Evolutionary conservation across 2,797 vertebrate species (phyloP).

Genomic region (Parauchenoglanis punctatus): DNA sequence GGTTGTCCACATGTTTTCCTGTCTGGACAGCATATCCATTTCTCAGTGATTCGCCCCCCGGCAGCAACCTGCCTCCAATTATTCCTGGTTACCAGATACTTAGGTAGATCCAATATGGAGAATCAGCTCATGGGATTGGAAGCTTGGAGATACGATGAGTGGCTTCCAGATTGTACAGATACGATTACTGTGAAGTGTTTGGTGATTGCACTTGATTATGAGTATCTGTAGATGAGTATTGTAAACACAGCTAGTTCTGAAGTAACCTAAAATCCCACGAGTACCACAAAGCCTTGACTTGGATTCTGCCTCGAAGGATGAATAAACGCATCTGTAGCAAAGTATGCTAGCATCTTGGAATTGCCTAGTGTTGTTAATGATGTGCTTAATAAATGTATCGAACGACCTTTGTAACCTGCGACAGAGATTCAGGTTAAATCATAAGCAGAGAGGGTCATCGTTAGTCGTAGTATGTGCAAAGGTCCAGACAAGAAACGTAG

Average conservation of each 20-base stretch:
- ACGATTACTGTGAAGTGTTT: constrained; percentile 1
- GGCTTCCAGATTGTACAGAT: not conserved
- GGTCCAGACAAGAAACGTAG: not conserved
- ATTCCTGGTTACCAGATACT: constrained; percentile 18
- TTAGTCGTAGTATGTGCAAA: not conserved
- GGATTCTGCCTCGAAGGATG: not conserved
- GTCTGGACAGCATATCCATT: constrained; percentile 20
- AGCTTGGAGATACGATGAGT: not conserved
- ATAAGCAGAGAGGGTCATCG: not conserved
- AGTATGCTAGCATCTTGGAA: not conserved
- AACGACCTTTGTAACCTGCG: not conserved
- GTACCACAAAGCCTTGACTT: not conserved
- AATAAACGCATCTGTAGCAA: not conserved
- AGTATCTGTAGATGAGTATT: not conserved
- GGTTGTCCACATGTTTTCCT: constrained; percentile 40
- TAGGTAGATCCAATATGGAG: constrained; percentile 16
- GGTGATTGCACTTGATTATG: not conserved
- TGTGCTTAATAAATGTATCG: not conserved
- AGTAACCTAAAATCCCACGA: not conserved
- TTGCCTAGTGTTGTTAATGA: not conserved
- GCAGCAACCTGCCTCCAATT: constrained; percentile 38
- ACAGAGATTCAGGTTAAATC: not conserved
- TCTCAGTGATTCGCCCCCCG: not conserved
- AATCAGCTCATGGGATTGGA: not conserved
- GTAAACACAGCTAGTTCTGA: not conserved